These are phyloP conservation scores for Rostratula benghalensis DNA, from an alignment of 2,113 vertebrate species.

Conservation along the genomic window DNA sequence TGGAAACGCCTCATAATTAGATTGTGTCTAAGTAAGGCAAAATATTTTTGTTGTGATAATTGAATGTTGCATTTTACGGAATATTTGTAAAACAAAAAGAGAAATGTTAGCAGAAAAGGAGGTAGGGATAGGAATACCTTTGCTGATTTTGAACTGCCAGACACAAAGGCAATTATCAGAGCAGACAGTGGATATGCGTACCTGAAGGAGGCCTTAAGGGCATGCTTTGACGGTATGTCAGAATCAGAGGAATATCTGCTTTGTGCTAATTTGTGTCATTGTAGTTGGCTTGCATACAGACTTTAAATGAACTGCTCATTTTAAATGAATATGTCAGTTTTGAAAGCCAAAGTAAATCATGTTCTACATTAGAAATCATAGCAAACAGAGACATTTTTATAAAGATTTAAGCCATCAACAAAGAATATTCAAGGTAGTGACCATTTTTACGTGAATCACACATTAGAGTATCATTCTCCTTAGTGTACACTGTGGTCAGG, in stretches of 20 bases:
- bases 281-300: background rate
- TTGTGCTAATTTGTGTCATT: constrained; percentile 35
- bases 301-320: constrained; percentile 1
- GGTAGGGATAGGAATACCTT: background rate
- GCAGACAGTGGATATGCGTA: background rate
- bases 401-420: background rate
- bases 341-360: background rate
- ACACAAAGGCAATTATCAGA: constrained; percentile 45
- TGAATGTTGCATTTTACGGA: background rate
- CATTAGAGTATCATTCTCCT: background rate
- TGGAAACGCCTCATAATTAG: background rate
- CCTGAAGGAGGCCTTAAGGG: constrained; percentile 9
- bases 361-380: background rate
- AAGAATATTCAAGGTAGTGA: background rate
- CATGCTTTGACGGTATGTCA: constrained; percentile 4
- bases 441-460: background rate
- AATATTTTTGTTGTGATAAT: background rate
- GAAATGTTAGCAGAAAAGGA: background rate
- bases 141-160: constrained; percentile 30
- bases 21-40: background rate
- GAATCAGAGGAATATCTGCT: constrained; percentile 26
- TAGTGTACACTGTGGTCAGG: background rate
- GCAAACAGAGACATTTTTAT: background rate
- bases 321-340: constrained; percentile 13
- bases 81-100: background rate